Evolutionary conservation across 2,797 vertebrate species (phyloP).

Genomic region (Ceyx erithaca): DNA sequence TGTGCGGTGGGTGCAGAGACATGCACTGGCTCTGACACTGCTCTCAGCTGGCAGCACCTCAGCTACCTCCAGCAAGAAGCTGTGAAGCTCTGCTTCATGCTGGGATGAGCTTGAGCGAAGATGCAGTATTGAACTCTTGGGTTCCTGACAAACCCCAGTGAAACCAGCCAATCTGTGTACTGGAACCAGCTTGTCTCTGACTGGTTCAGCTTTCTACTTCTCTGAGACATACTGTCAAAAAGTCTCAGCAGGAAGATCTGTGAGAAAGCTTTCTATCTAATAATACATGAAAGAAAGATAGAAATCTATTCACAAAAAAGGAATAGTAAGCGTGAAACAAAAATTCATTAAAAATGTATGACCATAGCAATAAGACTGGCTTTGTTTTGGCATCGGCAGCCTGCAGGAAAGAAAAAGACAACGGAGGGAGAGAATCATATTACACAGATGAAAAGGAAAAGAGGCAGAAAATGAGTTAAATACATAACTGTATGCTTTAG

Average conservation of each 20-base stretch:
- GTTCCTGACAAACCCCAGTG: background rate
- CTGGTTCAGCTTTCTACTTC: background rate
- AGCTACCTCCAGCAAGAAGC: background rate
- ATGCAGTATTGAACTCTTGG: background rate
- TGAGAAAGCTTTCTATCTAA: constrained; percentile 44
- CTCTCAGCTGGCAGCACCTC: background rate
- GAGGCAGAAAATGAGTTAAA: constrained; percentile 23
- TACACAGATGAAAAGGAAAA: constrained; percentile 28
- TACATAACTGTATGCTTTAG: background rate
- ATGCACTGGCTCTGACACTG: background rate
- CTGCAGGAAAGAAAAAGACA: background rate
- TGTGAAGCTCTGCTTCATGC: background rate
- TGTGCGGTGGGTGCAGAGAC: background rate
- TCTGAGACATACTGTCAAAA: background rate
- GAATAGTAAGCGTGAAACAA: constrained; percentile 8
- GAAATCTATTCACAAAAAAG: constrained; percentile 47
- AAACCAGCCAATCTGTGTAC: background rate
- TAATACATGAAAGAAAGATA: constrained; percentile 28
- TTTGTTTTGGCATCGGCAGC: constrained; percentile 52
- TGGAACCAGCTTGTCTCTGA: background rate
- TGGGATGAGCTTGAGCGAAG: background rate
- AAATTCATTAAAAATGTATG: constrained; percentile 69
- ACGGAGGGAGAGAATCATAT: background rate
- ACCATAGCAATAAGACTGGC: constrained; percentile 26
- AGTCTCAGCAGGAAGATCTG: constrained; percentile 1